Evolutionary conservation across 1,140 invertebrate species (phyloP), one percentile per base, ranked within the genome.

Genomic region (Halictus rubicundus): DNA sequence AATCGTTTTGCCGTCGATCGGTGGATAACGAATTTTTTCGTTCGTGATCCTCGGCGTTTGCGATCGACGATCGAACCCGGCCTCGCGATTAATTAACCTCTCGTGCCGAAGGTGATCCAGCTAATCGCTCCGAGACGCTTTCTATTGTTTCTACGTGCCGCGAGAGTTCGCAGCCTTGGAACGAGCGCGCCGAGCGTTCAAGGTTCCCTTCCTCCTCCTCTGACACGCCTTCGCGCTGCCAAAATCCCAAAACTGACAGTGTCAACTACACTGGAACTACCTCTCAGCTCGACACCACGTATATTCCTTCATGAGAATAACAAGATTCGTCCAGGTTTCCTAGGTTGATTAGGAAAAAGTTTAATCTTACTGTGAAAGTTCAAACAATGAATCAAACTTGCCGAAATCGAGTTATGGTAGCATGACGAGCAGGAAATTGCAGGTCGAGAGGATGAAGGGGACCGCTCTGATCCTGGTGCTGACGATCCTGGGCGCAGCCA

Each of bases 391-490:
- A 12, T 46, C 42, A 14, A 12, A 14, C 0, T 14, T 12, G 14
- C 42, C 9, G 12, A 46, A 2, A 16, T 52, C 49, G n/a, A 37
- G 6, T 12, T 12, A 16, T 60, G 21, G 75, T 6, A 14, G 4
- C 42, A 14, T 46, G 42, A 46, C 42, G 68, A 37, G 61, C 39
- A 32, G 59, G 0, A 2, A 1, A 54, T 81, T 84, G 9, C 76
- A 86, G 81, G 42, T 64, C 60, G 66, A 74, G 19, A 74, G 23
- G 69, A 91, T 91, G 90, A 89, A 86, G 87, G 84, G 82, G 78
- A 81, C 84, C 82, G 77, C 63, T 76, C 61, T 87, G 80, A 73
- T 89, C 66, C 78, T 92, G 73, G 82, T 89, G 73, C 86, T 86
- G 65, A 87, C 85, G 76, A 78, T 88, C 68, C 88, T 88, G 70